Evolutionary conservation across 2,888 invertebrate genomes (phyloP).

Genomic region (Heliconius sara): DNA sequence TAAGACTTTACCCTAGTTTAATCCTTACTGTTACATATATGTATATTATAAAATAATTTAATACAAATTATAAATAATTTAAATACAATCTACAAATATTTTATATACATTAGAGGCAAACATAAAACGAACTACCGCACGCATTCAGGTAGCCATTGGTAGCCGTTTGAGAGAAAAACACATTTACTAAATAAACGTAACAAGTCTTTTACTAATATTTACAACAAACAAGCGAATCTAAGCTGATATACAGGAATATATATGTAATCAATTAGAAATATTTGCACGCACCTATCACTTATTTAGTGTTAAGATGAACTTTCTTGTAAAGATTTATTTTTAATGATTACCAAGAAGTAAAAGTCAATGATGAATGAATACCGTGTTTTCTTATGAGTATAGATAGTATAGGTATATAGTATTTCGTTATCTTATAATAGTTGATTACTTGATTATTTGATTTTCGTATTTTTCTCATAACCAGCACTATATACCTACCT

Average conservation of each 20-base stretch:
- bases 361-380: background rate
- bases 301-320: background rate
- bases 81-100: background rate
- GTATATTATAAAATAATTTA: too few relatives aligned
- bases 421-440: background rate
- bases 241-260: conserved; percentile 50
- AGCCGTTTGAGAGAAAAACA: conserved; percentile 56
- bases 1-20: background rate
- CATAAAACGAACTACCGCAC: conserved; percentile 41
- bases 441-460: background rate
- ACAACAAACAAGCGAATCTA: conserved; percentile 51
- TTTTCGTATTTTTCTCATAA: background rate
- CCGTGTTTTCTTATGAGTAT: background rate
- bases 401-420: background rate
- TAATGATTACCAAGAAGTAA: background rate
- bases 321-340: background rate
- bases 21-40: background rate
- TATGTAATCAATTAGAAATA: conserved; percentile 51
- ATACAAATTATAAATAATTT: background rate
- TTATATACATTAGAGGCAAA: conserved; percentile 1
- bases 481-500: too few relatives aligned
- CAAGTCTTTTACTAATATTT: conserved; percentile 54
- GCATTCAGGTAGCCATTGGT: conserved; percentile 56
- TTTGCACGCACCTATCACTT: background rate
- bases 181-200: conserved; percentile 59